phyloP scores from a whole-genome alignment of 2,113 vertebrate species.

The Colinus virginianus region DNA sequence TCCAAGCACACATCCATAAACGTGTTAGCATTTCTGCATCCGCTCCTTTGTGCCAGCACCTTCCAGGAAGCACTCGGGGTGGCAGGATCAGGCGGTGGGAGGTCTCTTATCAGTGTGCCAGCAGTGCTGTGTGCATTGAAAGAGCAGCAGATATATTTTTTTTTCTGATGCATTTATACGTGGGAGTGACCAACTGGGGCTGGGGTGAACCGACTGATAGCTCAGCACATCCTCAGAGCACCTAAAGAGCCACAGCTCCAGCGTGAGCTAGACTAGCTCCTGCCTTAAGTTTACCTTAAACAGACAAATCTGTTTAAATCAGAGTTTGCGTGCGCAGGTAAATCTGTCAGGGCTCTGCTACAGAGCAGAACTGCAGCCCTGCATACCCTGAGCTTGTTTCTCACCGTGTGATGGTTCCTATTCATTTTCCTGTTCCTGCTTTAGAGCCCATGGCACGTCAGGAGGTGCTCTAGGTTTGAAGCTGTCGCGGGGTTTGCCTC shows the following conservation, averaged over 20 bases:
- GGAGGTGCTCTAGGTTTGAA: neutral
- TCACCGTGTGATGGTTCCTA: neutral
- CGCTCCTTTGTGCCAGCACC: neutral
- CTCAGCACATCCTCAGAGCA: neutral
- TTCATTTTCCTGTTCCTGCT: neutral
- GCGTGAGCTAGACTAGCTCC: neutral
- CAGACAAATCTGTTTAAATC: neutral
- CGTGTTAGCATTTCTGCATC: neutral
- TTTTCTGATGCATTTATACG: rapidly evolving
- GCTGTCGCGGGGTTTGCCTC: neutral
- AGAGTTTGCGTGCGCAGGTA: neutral
- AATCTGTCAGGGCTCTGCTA: neutral
- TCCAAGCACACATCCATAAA: neutral
- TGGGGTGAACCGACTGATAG: neutral
- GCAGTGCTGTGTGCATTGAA: neutral
- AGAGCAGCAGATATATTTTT: neutral
- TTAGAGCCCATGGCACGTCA: neutral
- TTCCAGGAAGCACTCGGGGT: neutral
- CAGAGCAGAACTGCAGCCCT: neutral
- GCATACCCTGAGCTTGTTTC: neutral
- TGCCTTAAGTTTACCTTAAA: neutral
- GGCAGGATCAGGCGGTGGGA: neutral
- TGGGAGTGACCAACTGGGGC: neutral
- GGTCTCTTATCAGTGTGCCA: neutral
- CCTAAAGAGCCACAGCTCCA: neutral